Base-by-base conservation (phyloP, 2,797 vertebrate species). In the Synanceia verrucosa region DNA sequence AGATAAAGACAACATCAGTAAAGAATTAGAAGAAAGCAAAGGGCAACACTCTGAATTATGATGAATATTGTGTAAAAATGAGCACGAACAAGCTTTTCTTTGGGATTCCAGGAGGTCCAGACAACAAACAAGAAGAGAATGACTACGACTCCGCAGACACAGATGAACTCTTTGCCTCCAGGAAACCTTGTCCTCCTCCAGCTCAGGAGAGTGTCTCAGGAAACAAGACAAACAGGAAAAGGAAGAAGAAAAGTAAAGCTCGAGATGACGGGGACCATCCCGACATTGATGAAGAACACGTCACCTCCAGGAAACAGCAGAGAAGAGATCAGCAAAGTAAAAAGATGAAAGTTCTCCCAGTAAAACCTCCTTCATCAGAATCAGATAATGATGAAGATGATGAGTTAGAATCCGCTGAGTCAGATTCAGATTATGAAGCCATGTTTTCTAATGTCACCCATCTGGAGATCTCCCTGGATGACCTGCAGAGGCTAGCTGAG, bases 101-200 rank as follows among this genome's bases (percentile, higher is more conserved):
- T 66, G 14, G 43, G 57, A 21, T 80, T 80, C 31, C 75, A 88
- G 88, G 61, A 0, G 1, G 41, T 9, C 34, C 12, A 2, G 61
- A 10, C 14, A 61, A 67, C 0, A 16, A n/a, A n/a, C n/a, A 61
- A 56, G 75, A 88, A 1, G 86, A 95, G 39, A 86, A 82, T 10
- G 88, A 91, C 4, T 96, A 93, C 52, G 95, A 98, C 84, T 98
- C 96, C 1, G 95, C 94, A 16, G 96, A 95, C 89, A 97, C 96
- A 0, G 97, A 96, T 88, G 96, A 99, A 92, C 95, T 98, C 41
- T 92, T 97, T 48, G 92, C 92, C 14, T 89, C 86, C 79, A 93
- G 88, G 67, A 97, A 81, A 79, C 67, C 56, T 21, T 7, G 11
- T 34, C 28, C 37, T 51, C 55, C 56, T 29, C 18, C 24, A 8